Evolutionary conservation across 2,797 vertebrate species (phyloP).

Genomic region (Pteronotus mesoamericanus): DNA sequence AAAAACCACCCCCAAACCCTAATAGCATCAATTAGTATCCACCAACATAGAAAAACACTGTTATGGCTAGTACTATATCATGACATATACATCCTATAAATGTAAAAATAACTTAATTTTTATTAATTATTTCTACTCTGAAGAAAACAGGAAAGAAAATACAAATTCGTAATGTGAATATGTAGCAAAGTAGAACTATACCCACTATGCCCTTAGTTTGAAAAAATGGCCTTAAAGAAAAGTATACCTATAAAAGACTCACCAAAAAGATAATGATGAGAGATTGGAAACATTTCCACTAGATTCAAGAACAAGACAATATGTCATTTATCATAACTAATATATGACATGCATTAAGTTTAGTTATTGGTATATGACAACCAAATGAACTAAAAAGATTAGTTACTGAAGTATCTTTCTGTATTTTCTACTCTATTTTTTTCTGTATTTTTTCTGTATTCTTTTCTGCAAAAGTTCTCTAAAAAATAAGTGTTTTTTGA

Average conservation of each 20-base stretch:
- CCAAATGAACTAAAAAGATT: neutral
- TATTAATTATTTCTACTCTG: neutral
- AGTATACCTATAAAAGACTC: neutral
- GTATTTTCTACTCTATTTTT: neutral
- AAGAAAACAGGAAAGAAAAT: neutral
- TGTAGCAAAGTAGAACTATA: neutral
- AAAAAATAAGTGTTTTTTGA: neutral
- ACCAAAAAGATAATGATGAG: neutral
- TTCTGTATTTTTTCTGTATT: neutral
- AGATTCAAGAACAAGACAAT: neutral
- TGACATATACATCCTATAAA: neutral
- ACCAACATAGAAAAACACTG: neutral
- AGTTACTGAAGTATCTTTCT: neutral
- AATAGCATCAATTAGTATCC: neutral
- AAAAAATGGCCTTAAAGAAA: neutral
- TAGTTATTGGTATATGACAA: neutral
- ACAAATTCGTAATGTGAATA: neutral
- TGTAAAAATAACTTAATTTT: neutral
- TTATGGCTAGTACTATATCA: neutral
- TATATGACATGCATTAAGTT: neutral
- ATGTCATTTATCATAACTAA: neutral
- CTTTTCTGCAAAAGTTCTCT: neutral
- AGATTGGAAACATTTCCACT: neutral
- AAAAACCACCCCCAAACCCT: neutral
- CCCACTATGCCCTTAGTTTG: neutral